These are phyloP conservation scores for Cyaniris semiargus DNA, from an alignment of 2,888 invertebrate species.

Conservation along the genomic window DNA sequence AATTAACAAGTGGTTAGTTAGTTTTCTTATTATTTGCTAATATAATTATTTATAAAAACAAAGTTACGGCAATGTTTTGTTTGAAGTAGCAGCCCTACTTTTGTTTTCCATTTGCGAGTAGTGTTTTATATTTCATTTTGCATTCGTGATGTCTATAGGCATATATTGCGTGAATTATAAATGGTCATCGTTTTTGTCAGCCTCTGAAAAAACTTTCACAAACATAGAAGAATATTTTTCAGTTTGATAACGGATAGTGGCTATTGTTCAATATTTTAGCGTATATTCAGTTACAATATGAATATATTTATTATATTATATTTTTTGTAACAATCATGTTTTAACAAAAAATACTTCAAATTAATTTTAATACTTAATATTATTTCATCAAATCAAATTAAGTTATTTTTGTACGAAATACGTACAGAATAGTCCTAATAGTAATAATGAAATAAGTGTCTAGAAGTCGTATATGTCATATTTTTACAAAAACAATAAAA, in stretches of 20 bases:
- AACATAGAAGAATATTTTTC: constrained; percentile 3
- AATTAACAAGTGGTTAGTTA: too few species aligned
- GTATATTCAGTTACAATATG: too few species aligned
- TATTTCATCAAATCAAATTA: too few species aligned
- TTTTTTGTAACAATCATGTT: too few species aligned
- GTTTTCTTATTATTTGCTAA: too few species aligned
- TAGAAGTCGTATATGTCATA: too few species aligned
- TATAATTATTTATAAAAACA: neutral
- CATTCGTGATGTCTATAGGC: constrained; percentile 63
- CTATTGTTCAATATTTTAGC: neutral
- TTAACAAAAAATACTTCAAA: too few species aligned
- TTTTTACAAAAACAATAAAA: neutral
- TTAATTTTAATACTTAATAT: too few species aligned
- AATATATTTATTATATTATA: too few species aligned
- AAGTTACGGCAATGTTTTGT: neutral
- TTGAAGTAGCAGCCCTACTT: constrained; percentile 25
- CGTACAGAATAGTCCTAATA: too few species aligned
- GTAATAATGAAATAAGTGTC: too few species aligned
- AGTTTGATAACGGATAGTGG: neutral
- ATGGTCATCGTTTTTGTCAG: constrained; percentile 66
- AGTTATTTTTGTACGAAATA: too few species aligned
- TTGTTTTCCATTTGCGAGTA: constrained; percentile 46
- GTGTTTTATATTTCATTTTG: constrained; percentile 68
- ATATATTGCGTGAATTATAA: constrained; percentile 72
- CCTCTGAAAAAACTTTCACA: constrained; percentile 48